Percentiles rank a stretch among this genome's conserved stretches.
Conservation (phyloP, 2,797 vertebrate genomes). For the Arrhamphus sclerolepis region DNA sequence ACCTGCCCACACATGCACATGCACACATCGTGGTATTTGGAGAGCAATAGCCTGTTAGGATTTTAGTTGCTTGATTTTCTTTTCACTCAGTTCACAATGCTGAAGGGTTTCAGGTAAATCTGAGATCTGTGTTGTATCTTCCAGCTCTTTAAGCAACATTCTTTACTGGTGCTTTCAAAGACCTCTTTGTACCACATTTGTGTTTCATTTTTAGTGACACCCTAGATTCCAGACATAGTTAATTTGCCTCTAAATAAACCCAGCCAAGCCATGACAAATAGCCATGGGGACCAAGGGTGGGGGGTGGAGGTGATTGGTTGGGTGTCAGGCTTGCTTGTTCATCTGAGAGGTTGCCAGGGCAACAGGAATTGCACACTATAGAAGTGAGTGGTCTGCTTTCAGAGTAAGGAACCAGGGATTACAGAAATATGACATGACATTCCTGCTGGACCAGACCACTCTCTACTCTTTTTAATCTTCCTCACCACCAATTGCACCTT, state of each 20-base stretch:
- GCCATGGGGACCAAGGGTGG: conserved; percentile 73
- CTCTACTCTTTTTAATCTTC: conserved; percentile 31
- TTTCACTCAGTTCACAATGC: conserved; percentile 25
- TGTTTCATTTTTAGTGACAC: conserved; percentile 75
- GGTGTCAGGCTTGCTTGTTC: conserved; percentile 77
- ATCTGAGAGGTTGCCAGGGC: conserved; percentile 81
- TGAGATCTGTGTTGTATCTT: conserved; percentile 46
- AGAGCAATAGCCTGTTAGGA: conserved; percentile 36
- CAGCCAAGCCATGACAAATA: conserved; percentile 86
- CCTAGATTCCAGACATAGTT: conserved; percentile 85
- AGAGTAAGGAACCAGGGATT: conserved; percentile 81
- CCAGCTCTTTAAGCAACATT: conserved; percentile 41
- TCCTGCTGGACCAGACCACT: conserved; percentile 65
- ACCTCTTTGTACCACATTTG: conserved; percentile 64
- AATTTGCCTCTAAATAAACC: conserved; percentile 87
- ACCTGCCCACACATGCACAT: conserved; percentile 12
- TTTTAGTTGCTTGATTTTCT: conserved; percentile 31
- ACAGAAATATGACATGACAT: conserved; percentile 87
- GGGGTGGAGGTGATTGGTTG: conserved; percentile 72
- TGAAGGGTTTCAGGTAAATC: conserved; percentile 31
- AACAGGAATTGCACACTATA: conserved; percentile 72
- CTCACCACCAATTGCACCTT: conserved; percentile 52
- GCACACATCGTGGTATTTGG: conserved; percentile 2
- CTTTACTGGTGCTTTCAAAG: conserved; percentile 36
- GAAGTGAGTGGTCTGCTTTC: conserved; percentile 76